These are phyloP conservation scores for Dreissena rostriformis DNA, from an alignment of 1,140 invertebrate genomes.

Conservation along the genomic window DNA sequence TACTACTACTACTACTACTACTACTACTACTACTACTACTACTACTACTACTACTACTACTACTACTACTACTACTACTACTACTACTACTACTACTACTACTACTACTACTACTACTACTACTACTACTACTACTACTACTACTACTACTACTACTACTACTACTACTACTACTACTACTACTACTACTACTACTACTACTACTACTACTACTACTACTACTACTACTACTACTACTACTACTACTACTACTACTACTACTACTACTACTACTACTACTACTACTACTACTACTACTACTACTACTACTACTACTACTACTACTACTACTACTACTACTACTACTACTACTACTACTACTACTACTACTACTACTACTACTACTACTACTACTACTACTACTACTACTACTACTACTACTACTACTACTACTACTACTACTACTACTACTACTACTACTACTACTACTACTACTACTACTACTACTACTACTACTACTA, in stretches of 20 bases:
- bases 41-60: slow-evolving; percentile 6
- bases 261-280: slow-evolving; percentile 6
- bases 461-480: slow-evolving; percentile 6
- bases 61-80: slow-evolving; percentile 6
- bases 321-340: slow-evolving; percentile 6
- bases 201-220: slow-evolving; percentile 6
- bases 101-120: neutral
- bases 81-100: neutral
- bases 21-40: slow-evolving; percentile 6
- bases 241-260: slow-evolving; percentile 1
- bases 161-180: slow-evolving; percentile 6
- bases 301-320: slow-evolving; percentile 6
- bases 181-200: slow-evolving; percentile 6
- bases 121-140: neutral
- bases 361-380: slow-evolving; percentile 6
- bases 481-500: slow-evolving; percentile 6
- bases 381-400: slow-evolving; percentile 6
- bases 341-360: slow-evolving; percentile 2
- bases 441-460: slow-evolving; percentile 6
- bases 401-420: slow-evolving; percentile 6
- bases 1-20: slow-evolving; percentile 6
- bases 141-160: slow-evolving; percentile 6
- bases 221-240: slow-evolving; percentile 3
- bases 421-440: slow-evolving; percentile 6
- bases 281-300: slow-evolving; percentile 3